Conservation (phyloP, 2,888 invertebrate genomes). For the Dolichomitus sp. region DNA sequence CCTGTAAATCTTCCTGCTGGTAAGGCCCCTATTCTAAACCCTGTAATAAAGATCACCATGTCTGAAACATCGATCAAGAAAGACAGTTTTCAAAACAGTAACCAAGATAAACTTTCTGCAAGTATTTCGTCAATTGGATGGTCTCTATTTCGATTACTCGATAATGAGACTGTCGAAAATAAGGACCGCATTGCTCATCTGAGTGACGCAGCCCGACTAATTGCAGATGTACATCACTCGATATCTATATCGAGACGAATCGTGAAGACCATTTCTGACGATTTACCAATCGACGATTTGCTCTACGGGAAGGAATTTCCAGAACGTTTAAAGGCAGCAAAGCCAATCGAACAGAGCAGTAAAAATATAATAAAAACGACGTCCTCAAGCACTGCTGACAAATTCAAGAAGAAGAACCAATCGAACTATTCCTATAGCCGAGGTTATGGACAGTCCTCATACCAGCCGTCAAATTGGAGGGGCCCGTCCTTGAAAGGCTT, state of each 20-base stretch:
- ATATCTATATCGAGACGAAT: not conserved
- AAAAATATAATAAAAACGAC: no score
- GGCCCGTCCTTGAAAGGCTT: not conserved
- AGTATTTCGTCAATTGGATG: not conserved
- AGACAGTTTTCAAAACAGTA: not conserved
- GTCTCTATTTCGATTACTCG: not conserved
- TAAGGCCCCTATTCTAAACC: not conserved
- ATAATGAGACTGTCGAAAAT: not conserved
- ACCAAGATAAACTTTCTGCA: not conserved
- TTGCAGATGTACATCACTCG: not conserved
- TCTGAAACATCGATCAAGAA: slow-evolving; percentile 1
- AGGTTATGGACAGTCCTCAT: not conserved
- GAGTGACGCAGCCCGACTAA: not conserved
- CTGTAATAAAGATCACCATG: slow-evolving; percentile 3
- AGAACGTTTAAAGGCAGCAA: no score
- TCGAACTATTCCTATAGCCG: no score
- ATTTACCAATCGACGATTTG: not conserved
- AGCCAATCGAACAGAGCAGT: no score
- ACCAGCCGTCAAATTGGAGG: not conserved
- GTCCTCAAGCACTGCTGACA: no score
- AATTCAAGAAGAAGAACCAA: no score
- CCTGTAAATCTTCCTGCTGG: not conserved
- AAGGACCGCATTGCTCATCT: not conserved
- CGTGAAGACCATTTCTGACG: slow-evolving; percentile 6
- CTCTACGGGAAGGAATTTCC: no score